Percentiles rank a stretch among this genome's conserved stretches.
These are phyloP conservation scores for Sesamia nonagrioides DNA, from an alignment of 1,140 invertebrate genomes.

Conservation along the genomic window DNA sequence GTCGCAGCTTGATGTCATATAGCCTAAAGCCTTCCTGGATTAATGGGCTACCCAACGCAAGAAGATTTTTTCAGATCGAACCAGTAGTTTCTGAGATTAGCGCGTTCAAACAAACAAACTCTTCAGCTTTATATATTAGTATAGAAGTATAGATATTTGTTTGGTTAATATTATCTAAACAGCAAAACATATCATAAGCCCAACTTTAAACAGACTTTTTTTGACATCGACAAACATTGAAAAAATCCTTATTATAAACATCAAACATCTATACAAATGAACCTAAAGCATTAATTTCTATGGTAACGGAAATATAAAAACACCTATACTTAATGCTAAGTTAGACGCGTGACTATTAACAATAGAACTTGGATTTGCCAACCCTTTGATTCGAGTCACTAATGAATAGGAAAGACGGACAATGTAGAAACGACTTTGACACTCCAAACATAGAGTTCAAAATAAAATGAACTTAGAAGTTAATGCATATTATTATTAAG, in stretches of 20 bases:
- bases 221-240: neutral
- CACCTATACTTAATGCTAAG: conserved; percentile 75
- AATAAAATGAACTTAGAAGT: conserved; percentile 39
- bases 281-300: conserved; percentile 64
- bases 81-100: too few species aligned
- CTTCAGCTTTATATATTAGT: too few species aligned
- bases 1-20: too few species aligned
- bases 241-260: conserved; percentile 33
- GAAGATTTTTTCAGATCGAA: too few species aligned
- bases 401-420: conserved; percentile 70
- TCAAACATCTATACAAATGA: conserved; percentile 40
- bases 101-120: too few species aligned
- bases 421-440: conserved; percentile 59
- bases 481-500: conserved; percentile 82
- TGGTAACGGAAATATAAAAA: conserved; percentile 78
- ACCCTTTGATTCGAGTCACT: conserved; percentile 84
- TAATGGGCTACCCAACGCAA: too few species aligned
- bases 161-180: neutral
- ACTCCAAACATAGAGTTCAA: conserved; percentile 51
- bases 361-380: conserved; percentile 85
- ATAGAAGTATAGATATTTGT: too few species aligned
- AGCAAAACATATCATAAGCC: neutral
- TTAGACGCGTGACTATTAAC: conserved; percentile 85
- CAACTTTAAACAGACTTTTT: neutral
- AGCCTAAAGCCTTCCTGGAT: too few species aligned